phyloP scores from a whole-genome alignment of 2,888 invertebrate genomes.

The Neoascia interrupta region DNA sequence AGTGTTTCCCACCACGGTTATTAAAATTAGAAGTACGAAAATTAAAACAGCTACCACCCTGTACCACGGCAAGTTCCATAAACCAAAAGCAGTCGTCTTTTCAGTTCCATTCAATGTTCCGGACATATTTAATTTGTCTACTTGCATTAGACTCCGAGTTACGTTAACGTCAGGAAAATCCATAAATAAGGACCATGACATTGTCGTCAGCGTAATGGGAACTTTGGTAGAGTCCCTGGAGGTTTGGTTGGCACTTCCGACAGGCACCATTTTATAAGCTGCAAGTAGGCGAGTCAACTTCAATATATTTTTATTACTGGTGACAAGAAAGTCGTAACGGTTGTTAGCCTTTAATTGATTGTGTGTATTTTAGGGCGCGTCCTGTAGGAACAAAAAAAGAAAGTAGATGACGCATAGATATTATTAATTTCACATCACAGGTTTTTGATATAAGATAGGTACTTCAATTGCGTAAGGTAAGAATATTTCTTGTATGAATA shows the following conservation, averaged over 20 bases:
- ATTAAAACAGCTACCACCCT: conserved; percentile 81
- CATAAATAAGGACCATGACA: conserved; percentile 23
- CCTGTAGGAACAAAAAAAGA: conserved; percentile 22
- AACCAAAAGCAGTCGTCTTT: neutral
- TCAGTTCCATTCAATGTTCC: neutral
- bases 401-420: conserved; percentile 10
- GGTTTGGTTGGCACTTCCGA: conserved; percentile 22
- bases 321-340: conserved; percentile 26
- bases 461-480: too few species aligned
- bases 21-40: conserved; percentile 84
- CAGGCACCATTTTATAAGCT: conserved; percentile 9
- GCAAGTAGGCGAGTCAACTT: conserved; percentile 12
- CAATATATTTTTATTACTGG: conserved; percentile 38
- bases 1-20: conserved; percentile 91
- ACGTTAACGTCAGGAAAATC: conserved; percentile 28
- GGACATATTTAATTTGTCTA: conserved; percentile 14
- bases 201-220: conserved; percentile 16
- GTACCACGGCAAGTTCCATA: conserved; percentile 83
- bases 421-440: conserved; percentile 13
- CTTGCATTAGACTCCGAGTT: neutral
- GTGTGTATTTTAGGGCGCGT: conserved; percentile 21
- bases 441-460: too few species aligned
- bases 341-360: conserved; percentile 26
- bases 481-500: too few species aligned
- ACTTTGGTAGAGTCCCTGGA: conserved; percentile 2